Base-by-base conservation (phyloP, 2,797 vertebrate genomes). In the Chanos chanos region DNA sequence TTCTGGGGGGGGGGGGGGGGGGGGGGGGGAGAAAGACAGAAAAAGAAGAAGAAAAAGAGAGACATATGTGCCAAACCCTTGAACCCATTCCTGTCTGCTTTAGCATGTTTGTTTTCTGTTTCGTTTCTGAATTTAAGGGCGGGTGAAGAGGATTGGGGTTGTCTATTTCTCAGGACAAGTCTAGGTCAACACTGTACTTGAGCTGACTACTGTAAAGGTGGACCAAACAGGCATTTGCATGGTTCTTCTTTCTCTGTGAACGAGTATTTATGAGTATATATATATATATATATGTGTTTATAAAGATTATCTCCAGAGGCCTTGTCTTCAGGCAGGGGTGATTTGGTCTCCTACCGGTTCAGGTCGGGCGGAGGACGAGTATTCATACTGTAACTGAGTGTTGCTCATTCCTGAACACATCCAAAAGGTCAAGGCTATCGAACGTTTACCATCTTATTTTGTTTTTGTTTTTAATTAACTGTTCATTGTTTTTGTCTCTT, bases 11-110 rank as follows among this genome's bases (percentile, higher is more conserved):
- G 15, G 18, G 36, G 49, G 51, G 31, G n/a, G n/a, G n/a, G n/a
- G n/a, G n/a, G n/a, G n/a, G n/a, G n/a, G n/a, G 34, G 22, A 39
- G 37, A 36, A 33, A 34, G 31, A 12, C 31, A 33, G 40, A 31
- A 51, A 8, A 6, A 19, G n/a, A 25, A 22, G 31, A 4, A 59
- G 44, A 45, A 63, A 67, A 53, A 43, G 18, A 59, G 10, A 30
- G 3, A 39, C 67, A 40, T 64, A 77, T 72, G 85, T 89, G 87
- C 86, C 88, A 89, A 88, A 89, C 65, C 68, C 58, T 44, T 24
- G 61, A 53, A 36, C 56, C 36, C 16, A 19, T 50, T 60, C 59
- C 39, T 41, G 51, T 44, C 27, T 64, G 28, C 43, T 70, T 75
- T 61, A 64, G 71, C 78, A 75, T 81, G 74, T 68, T 51, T 36